These are phyloP conservation scores for Plutomurus gul DNA, from an alignment of 1,140 invertebrate genomes.

Conservation along the genomic window DNA sequence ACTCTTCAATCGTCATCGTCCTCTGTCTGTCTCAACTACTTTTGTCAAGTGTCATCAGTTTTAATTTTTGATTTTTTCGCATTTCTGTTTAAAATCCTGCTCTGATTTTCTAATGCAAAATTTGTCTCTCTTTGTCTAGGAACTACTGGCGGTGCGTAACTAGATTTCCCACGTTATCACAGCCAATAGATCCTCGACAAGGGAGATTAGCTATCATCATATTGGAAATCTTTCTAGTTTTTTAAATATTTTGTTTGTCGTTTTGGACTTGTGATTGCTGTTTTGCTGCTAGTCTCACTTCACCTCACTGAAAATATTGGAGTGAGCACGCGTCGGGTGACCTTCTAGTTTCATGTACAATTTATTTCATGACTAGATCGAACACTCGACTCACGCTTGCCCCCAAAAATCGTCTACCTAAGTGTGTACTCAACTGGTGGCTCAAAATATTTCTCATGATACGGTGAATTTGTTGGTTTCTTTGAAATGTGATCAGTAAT, in stretches of 20 bases:
- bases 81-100: too few relatives aligned
- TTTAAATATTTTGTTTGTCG: not conserved
- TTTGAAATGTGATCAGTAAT: too few relatives aligned
- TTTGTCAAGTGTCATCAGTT: not conserved
- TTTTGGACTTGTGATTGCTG: not conserved
- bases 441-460: too few relatives aligned
- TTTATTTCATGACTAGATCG: constrained; percentile 62
- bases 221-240: not conserved
- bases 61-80: not conserved
- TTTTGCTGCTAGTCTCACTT: not conserved
- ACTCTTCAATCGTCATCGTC: not conserved
- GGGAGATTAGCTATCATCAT: constrained; percentile 36
- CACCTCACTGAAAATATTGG: not conserved
- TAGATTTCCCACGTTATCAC: constrained; percentile 52
- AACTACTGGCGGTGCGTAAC: constrained; percentile 55
- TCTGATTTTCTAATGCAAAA: constrained; percentile 19
- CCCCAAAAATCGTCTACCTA: too few relatives aligned
- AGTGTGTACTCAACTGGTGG: too few relatives aligned
- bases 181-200: constrained; percentile 55
- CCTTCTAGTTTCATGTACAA: constrained; percentile 55
- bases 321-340: constrained; percentile 52
- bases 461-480: too few relatives aligned
- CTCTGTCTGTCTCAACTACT: not conserved
- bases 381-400: constrained; percentile 56
- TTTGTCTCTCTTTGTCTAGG: constrained; percentile 53